Evolutionary conservation across 2,113 vertebrate genomes (phyloP).

Genomic region (Neolamprologus variostigma): DNA sequence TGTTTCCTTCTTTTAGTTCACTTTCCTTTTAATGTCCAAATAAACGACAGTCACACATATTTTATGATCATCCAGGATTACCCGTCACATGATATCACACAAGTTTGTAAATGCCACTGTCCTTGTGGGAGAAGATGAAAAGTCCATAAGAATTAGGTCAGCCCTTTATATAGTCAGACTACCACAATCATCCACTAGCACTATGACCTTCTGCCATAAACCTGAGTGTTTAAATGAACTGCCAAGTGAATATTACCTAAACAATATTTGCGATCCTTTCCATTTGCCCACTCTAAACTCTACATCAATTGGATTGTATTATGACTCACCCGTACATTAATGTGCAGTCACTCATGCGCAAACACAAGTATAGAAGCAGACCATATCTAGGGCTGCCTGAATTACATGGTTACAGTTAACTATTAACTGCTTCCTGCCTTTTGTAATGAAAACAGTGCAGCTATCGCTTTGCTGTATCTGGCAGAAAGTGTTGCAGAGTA

Average conservation of each 20-base stretch:
- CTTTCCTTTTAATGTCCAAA: neutral
- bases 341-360: neutral
- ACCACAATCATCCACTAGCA: neutral
- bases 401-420: neutral
- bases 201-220: neutral
- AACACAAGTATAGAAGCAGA: neutral
- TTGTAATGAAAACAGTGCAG: constrained; percentile 12
- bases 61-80: neutral
- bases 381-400: neutral
- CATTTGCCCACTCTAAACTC: neutral
- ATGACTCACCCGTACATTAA: neutral
- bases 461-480: constrained; percentile 24
- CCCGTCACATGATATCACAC: neutral
- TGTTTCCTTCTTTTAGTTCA: neutral
- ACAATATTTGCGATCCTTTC: neutral
- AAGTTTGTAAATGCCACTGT: neutral
- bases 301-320: neutral
- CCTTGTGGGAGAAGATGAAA: neutral
- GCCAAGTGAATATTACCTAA: neutral
- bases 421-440: neutral
- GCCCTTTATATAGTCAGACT: neutral
- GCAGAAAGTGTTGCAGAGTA: constrained; percentile 5
- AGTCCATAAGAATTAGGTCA: neutral
- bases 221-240: neutral
- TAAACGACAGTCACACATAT: neutral